Evolutionary conservation across 1,140 invertebrate species (phyloP).

Genomic region (Macrocentrus cingulum): DNA sequence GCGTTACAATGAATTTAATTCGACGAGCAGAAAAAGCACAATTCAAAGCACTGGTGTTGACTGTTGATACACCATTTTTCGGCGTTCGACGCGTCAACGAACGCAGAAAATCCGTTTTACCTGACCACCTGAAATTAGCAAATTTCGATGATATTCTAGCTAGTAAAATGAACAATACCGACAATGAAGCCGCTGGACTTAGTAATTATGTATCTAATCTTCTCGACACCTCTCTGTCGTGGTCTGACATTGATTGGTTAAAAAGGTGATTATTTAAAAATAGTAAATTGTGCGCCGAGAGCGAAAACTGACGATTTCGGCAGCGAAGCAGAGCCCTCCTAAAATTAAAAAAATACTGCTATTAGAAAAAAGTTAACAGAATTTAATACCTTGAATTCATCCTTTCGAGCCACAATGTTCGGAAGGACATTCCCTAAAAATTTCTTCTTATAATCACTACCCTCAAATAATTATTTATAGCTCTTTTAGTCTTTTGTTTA

Average conservation of each 20-base stretch:
- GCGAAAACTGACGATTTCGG: background rate
- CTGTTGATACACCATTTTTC: slow-evolving; percentile 87
- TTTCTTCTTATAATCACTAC: no score
- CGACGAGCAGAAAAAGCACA: slow-evolving; percentile 80
- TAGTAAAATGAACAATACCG: slow-evolving; percentile 61
- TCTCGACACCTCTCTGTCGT: slow-evolving; percentile 79
- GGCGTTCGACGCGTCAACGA: slow-evolving; percentile 79
- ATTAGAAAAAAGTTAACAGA: no score
- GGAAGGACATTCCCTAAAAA: no score
- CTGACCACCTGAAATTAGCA: slow-evolving; percentile 74
- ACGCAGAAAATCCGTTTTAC: slow-evolving; percentile 82
- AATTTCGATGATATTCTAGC: slow-evolving; percentile 69
- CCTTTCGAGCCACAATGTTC: no score
- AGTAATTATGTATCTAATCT: slow-evolving; percentile 73
- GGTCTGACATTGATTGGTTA: slow-evolving; percentile 81
- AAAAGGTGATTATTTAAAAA: background rate
- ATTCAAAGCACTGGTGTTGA: slow-evolving; percentile 85
- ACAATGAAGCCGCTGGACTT: slow-evolving; percentile 68
- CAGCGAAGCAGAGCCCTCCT: no score
- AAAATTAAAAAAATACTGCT: no score
- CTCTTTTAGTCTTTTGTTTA: no score
- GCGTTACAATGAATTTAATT: slow-evolving; percentile 74
- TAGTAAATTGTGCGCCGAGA: background rate
- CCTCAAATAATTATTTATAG: no score
- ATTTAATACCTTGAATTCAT: no score